A percentile compares a stretch with the other conserved stretches of the same genome.
Conservation (phyloP, 2,113 vertebrate genomes). For the Xiphorhynchus elegans region DNA sequence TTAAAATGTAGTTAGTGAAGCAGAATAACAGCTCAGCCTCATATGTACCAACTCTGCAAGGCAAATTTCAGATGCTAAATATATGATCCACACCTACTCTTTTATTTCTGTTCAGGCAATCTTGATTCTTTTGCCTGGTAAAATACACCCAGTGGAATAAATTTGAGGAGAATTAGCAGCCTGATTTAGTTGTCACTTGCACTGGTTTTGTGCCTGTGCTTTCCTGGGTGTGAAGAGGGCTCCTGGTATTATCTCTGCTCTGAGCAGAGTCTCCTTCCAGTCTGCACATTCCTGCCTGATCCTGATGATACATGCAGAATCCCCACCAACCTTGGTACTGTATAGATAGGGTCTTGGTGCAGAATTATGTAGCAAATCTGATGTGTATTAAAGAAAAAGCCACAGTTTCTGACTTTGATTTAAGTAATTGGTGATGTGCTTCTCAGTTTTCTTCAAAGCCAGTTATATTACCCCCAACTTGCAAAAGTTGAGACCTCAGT, state of each 20-base stretch:
- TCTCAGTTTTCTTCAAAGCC: not conserved
- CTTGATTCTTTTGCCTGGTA: constrained; percentile 29
- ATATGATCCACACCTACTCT: constrained; percentile 46
- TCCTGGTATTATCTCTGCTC: not conserved
- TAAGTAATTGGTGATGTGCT: not conserved
- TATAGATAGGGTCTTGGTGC: not conserved
- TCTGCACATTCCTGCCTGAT: not conserved
- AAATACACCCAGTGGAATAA: constrained; percentile 10
- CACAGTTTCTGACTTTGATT: not conserved
- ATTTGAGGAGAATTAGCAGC: not conserved
- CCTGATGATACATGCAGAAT: not conserved
- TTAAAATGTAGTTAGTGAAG: constrained; percentile 5
- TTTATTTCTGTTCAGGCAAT: constrained; percentile 50
- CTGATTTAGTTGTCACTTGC: constrained; percentile 7
- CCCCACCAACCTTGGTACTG: not conserved
- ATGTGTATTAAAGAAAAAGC: not conserved
- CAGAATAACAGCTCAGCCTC: constrained; percentile 19
- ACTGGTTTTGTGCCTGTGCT: not conserved
- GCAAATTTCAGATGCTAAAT: constrained; percentile 48
- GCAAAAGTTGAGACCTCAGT: not conserved
- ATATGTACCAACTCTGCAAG: constrained; percentile 1
- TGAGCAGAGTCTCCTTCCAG: not conserved
- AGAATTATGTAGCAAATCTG: not conserved
- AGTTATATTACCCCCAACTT: not conserved
- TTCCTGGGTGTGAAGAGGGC: not conserved